Conservation (phyloP, 2,888 invertebrate species). For the Entomobrya multifasciata region DNA sequence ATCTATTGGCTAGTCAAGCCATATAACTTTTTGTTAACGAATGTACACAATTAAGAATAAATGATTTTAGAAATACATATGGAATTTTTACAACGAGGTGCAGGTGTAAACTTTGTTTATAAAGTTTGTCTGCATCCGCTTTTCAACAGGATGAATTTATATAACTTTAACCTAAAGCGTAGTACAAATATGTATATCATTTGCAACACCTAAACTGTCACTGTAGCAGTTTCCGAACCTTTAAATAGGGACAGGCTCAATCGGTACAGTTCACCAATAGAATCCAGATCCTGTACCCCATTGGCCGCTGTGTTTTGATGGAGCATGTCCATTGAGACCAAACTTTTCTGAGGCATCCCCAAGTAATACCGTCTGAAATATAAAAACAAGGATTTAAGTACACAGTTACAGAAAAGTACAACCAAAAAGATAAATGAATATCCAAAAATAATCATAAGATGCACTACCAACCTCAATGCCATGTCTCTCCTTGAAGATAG, state of each 20-base stretch:
- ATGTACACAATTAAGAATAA: neutral
- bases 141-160: too few species aligned
- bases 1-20: neutral
- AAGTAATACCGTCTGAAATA: slow-evolving; percentile 75
- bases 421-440: neutral
- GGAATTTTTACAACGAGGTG: neutral
- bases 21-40: slow-evolving; percentile 23
- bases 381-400: too few species aligned
- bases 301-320: slow-evolving; percentile 69
- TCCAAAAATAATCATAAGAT: neutral
- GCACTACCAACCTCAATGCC: slow-evolving; percentile 85
- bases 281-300: slow-evolving; percentile 74
- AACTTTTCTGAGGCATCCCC: slow-evolving; percentile 76
- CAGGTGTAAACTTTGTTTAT: too few species aligned
- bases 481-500: slow-evolving; percentile 90
- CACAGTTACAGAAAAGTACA: neutral
- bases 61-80: neutral
- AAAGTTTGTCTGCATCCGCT: too few species aligned
- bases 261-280: slow-evolving; percentile 75
- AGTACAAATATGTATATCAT: neutral
- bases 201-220: neutral
- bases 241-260: slow-evolving; percentile 74
- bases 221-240: slow-evolving; percentile 42
- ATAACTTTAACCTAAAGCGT: too few species aligned
- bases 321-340: slow-evolving; percentile 75